These are phyloP conservation scores for Peromyscus polionotus DNA, from an alignment of 2,113 vertebrate genomes.

Conservation along the genomic window DNA sequence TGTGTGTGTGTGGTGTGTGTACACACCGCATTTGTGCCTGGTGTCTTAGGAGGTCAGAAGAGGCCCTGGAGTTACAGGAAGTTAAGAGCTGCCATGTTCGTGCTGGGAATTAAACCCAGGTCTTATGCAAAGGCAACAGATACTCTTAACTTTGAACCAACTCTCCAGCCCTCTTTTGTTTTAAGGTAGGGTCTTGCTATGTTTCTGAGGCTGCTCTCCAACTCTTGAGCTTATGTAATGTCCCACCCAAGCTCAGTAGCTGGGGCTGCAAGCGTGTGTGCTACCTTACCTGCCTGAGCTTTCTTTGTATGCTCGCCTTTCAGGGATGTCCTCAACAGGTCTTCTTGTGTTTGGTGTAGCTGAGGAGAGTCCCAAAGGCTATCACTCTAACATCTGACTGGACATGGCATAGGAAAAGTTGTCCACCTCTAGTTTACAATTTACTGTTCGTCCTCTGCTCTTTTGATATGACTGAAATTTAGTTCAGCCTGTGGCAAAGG, in stretches of 20 bases:
- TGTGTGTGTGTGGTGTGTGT: too few relatives aligned
- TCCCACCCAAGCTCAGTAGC: neutral
- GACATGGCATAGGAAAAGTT: neutral
- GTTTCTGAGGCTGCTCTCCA: neutral
- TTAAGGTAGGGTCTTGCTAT: neutral
- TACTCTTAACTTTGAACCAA: neutral
- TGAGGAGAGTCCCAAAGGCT: constrained; percentile 40
- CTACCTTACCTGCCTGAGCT: neutral
- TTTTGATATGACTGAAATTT: constrained; percentile 40
- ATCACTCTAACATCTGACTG: constrained; percentile 15
- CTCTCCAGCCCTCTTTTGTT: too few relatives aligned
- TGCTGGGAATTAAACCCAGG: neutral
- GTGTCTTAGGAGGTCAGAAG: neutral
- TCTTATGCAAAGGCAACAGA: neutral
- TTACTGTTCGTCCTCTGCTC: constrained; percentile 29
- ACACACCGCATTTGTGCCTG: neutral
- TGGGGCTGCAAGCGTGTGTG: neutral
- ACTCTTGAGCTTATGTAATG: neutral
- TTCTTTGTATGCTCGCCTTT: neutral
- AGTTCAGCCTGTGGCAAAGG: neutral
- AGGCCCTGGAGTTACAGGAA: neutral
- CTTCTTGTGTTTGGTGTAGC: neutral
- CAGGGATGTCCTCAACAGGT: constrained; percentile 4
- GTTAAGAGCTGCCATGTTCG: neutral
- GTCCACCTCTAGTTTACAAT: constrained; percentile 44